Conservation (phyloP, 2,113 vertebrate species). For the Calidris pugnax region DNA sequence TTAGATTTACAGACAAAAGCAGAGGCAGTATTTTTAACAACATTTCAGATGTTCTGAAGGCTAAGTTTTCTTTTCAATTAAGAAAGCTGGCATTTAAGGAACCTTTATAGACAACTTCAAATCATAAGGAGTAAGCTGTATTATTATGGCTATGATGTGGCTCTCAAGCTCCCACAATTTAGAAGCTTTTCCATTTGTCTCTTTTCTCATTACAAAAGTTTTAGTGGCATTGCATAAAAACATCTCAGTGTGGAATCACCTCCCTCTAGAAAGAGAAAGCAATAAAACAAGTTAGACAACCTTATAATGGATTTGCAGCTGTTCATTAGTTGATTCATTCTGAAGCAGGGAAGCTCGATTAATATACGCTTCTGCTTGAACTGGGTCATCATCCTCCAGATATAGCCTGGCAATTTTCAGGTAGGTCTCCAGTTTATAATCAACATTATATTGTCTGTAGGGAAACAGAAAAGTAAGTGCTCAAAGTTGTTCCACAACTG, state of each 20-base stretch:
- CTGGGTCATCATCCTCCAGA: constrained; percentile 95
- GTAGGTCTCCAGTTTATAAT: constrained; percentile 98
- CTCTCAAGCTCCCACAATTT: not conserved
- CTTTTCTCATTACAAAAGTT: not conserved
- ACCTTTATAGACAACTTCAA: not conserved
- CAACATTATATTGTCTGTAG: constrained; percentile 94
- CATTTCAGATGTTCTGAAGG: not conserved
- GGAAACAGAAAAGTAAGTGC: not conserved
- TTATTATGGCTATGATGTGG: not conserved
- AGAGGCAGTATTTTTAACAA: not conserved
- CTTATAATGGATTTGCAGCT: constrained; percentile 99
- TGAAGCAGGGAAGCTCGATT: constrained; percentile 96
- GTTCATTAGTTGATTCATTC: constrained; percentile 97
- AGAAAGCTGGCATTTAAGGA: not conserved
- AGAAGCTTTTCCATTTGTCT: not conserved
- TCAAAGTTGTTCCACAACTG: not conserved
- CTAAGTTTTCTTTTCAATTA: not conserved
- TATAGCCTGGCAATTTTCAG: constrained; percentile 97
- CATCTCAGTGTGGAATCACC: not conserved
- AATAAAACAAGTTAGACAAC: constrained; percentile 55
- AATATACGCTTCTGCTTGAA: constrained; percentile 98
- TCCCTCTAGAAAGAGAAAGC: not conserved
- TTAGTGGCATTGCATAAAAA: not conserved
- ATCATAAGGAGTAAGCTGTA: not conserved
- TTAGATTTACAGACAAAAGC: not conserved